These are phyloP conservation scores for Vulpes vulpes DNA, from an alignment of 2,113 vertebrate genomes.

Conservation along the genomic window DNA sequence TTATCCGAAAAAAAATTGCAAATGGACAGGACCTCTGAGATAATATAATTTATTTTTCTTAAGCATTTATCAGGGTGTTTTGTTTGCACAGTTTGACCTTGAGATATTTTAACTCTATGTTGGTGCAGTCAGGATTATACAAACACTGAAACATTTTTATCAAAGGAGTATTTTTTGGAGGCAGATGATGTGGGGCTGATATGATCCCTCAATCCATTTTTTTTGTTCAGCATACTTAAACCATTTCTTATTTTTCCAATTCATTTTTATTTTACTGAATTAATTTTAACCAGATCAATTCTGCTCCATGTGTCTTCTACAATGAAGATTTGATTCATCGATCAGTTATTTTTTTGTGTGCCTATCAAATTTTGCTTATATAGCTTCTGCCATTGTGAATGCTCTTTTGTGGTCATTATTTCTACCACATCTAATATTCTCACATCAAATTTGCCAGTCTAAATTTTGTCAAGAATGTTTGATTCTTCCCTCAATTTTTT, in stretches of 20 bases:
- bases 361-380: not conserved
- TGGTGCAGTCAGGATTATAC: slow-evolving; percentile 37
- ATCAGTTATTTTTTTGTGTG: slow-evolving; percentile 1
- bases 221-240: slow-evolving; percentile 60
- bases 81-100: slow-evolving; percentile 32
- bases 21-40: slow-evolving; percentile 14
- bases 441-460: slow-evolving; percentile 19
- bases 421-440: slow-evolving; percentile 50
- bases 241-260: slow-evolving; percentile 52
- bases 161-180: slow-evolving; percentile 27
- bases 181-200: not conserved
- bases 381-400: not conserved
- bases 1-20: slow-evolving; percentile 36
- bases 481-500: slow-evolving; percentile 64
- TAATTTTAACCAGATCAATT: slow-evolving; percentile 61
- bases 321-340: not conserved
- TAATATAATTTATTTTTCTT: slow-evolving; percentile 64
- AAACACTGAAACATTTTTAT: slow-evolving; percentile 22
- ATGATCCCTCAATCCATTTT: slow-evolving; percentile 31
- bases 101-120: slow-evolving; percentile 38
- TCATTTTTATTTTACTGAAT: slow-evolving; percentile 61
- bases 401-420: slow-evolving; percentile 43
- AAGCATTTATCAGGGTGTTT: slow-evolving; percentile 66
- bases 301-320: not conserved
- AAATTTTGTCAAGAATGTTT: slow-evolving; percentile 69